Evolutionary conservation across 1,140 invertebrate species (phyloP).

Genomic region (Dendroctonus ponderosae): DNA sequence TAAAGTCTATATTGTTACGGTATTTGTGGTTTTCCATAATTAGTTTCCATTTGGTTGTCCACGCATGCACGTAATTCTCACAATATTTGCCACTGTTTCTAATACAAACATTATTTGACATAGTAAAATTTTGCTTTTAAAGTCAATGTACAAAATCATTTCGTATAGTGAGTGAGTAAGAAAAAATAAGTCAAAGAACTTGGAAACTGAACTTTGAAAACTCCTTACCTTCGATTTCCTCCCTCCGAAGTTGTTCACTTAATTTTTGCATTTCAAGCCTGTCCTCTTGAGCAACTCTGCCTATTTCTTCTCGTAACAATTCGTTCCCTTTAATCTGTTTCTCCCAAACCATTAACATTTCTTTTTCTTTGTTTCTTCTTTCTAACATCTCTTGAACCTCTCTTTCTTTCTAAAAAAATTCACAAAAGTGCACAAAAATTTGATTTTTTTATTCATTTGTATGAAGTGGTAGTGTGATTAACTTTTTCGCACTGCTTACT

Average conservation of each 20-base stretch:
- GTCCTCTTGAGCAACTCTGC: constrained; percentile 40
- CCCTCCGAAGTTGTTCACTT: constrained; percentile 36
- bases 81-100: no score
- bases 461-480: no score
- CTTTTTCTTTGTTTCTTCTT: constrained; percentile 32
- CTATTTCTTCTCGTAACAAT: constrained; percentile 37
- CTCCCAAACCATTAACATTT: constrained; percentile 40
- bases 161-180: not conserved
- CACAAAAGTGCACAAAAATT: not conserved
- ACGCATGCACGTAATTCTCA: no score
- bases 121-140: no score
- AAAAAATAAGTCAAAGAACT: not conserved
- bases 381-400: constrained; percentile 44
- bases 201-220: not conserved
- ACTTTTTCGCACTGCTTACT: constrained; percentile 25
- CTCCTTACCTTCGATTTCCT: constrained; percentile 42
- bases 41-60: no score
- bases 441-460: no score
- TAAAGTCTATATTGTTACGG: no score
- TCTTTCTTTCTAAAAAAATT: constrained; percentile 38
- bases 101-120: no score
- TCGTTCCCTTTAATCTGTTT: constrained; percentile 46
- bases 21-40: no score
- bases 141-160: no score
- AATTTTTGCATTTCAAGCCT: constrained; percentile 40